Conservation (phyloP, 2,797 vertebrate species). For the Xenops minutus region DNA sequence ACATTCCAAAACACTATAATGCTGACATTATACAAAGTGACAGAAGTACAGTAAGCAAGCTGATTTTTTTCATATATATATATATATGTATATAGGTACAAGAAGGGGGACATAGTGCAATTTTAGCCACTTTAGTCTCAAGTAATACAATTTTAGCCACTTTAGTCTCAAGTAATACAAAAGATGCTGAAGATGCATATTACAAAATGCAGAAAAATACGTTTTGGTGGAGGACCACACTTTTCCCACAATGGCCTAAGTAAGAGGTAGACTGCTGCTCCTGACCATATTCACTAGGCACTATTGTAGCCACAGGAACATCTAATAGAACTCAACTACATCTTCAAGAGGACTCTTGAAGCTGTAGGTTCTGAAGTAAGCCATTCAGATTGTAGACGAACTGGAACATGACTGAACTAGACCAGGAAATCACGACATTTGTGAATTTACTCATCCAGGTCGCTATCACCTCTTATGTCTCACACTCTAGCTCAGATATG, state of each 20-base stretch:
- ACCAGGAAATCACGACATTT: not conserved
- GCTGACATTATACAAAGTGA: not conserved
- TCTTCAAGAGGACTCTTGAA: not conserved
- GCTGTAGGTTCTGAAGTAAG: not conserved
- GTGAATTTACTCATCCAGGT: not conserved
- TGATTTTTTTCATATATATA: not conserved
- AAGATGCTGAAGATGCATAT: not conserved
- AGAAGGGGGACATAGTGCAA: not conserved
- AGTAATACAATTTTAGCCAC: not conserved
- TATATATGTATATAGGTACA: not conserved
- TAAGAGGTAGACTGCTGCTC: not conserved
- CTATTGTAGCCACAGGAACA: not conserved
- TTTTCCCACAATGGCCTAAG: not conserved
- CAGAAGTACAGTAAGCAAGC: not conserved
- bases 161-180: not conserved
- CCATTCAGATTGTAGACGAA: not conserved
- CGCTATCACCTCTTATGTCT: not conserved
- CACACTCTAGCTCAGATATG: not conserved
- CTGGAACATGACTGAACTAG: not conserved
- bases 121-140: not conserved
- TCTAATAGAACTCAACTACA: not conserved
- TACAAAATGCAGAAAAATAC: not conserved
- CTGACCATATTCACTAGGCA: not conserved
- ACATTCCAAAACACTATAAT: not conserved
- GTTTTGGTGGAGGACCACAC: accelerated